These are phyloP conservation scores for Acanthopagrus latus DNA, from an alignment of 2,797 vertebrate genomes.

Conservation along the genomic window DNA sequence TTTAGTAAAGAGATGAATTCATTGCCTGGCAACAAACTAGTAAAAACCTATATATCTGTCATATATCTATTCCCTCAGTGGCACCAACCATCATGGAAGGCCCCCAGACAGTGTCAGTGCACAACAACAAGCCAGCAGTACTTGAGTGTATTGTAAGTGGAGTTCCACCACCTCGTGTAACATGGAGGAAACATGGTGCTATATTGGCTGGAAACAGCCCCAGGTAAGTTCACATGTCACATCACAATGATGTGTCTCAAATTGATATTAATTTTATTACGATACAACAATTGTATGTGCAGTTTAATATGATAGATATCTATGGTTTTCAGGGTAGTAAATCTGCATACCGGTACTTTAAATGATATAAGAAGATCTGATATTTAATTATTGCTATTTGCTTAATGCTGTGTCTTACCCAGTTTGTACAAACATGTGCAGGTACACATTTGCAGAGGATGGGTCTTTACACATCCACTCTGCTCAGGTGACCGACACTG, in stretches of 20 bases:
- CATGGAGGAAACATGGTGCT: conserved; percentile 96
- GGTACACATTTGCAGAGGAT: conserved; percentile 87
- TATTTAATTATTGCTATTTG: background rate
- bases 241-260: too few relatives aligned
- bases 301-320: background rate
- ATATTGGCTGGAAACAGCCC: conserved; percentile 87
- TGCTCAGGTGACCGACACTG: conserved; percentile 89
- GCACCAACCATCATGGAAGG: conserved; percentile 89
- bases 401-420: background rate
- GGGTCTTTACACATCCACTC: conserved; percentile 91
- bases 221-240: conserved; percentile 81
- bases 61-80: conserved; percentile 84
- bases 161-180: conserved; percentile 90
- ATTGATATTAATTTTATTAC: background rate
- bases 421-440: conserved; percentile 64
- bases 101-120: conserved; percentile 82
- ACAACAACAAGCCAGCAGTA: conserved; percentile 81
- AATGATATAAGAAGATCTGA: background rate
- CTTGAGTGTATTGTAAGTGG: conserved; percentile 91
- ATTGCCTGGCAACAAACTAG: background rate
- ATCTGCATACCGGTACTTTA: background rate
- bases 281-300: background rate
- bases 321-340: background rate
- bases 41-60: background rate
- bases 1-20: background rate